Percentiles rank a stretch among this genome's conserved stretches.
Conservation (phyloP, 2,797 vertebrate species). For the Sorex maritimensis region DNA sequence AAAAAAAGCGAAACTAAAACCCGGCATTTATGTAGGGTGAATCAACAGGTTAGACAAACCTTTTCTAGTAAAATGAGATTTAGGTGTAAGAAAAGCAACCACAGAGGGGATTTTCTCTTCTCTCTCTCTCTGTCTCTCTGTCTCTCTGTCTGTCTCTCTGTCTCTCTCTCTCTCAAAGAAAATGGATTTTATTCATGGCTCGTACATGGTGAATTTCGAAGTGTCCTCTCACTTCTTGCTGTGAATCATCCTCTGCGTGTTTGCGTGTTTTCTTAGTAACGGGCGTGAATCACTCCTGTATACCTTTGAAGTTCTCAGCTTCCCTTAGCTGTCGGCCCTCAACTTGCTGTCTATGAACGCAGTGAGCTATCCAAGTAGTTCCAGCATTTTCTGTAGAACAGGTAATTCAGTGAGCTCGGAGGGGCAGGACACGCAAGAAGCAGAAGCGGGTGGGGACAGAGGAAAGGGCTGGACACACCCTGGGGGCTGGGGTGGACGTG, state of each 20-base stretch:
- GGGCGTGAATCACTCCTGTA: conserved; percentile 85
- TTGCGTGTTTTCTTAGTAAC: conserved; percentile 80
- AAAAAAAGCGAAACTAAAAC: conserved; percentile 70
- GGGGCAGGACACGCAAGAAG: too few relatives aligned
- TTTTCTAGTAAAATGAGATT: conserved; percentile 92
- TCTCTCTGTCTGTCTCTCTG: conserved; percentile 14
- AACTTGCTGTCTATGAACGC: too few relatives aligned
- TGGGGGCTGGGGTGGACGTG: too few relatives aligned
- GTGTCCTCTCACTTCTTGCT: conserved; percentile 88
- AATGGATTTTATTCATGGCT: conserved; percentile 69
- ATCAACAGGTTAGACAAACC: conserved; percentile 81
- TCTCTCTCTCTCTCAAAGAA: background rate
- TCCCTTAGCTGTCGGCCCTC: too few relatives aligned
- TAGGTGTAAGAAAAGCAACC: conserved; percentile 89
- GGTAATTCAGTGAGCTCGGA: too few relatives aligned
- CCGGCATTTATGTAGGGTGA: conserved; percentile 81
- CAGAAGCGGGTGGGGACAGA: background rate
- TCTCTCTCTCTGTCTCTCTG: conserved; percentile 60
- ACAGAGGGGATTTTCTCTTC: conserved; percentile 78
- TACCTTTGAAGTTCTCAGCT: too few relatives aligned
- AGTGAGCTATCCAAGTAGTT: too few relatives aligned
- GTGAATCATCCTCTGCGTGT: conserved; percentile 87
- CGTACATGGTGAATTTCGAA: conserved; percentile 81
- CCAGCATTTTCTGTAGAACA: too few relatives aligned
- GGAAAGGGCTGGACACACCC: background rate